Evolutionary conservation across 2,888 invertebrate genomes (phyloP).

Genomic region (Drosophila buzzatii): DNA sequence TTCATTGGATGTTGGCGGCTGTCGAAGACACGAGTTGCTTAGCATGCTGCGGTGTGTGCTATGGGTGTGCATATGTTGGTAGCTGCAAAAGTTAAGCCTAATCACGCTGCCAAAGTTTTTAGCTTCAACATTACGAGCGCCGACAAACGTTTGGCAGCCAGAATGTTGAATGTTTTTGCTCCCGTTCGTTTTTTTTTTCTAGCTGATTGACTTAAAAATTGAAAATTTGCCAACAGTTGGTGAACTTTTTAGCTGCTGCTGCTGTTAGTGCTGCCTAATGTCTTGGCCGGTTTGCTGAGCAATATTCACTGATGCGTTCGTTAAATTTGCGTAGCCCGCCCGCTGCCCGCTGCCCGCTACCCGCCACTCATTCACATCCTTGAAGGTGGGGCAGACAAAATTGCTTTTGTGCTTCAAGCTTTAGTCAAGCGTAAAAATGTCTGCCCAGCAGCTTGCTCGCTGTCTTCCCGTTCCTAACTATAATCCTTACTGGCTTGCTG

Average conservation of each 20-base stretch:
- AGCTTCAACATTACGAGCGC: constrained; percentile 35
- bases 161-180: constrained; percentile 16
- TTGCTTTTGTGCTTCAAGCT: constrained; percentile 71
- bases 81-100: constrained; percentile 47
- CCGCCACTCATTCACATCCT: constrained; percentile 14
- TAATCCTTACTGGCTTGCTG: neutral
- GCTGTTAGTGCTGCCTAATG: constrained; percentile 46
- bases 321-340: constrained; percentile 56
- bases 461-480: neutral
- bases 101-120: constrained; percentile 61
- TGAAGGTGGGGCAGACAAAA: constrained; percentile 69
- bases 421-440: constrained; percentile 75
- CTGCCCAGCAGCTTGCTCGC: constrained; percentile 47
- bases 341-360: too few species aligned
- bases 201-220: constrained; percentile 74
- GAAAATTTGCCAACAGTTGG: constrained; percentile 59
- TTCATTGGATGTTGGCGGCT: constrained; percentile 46
- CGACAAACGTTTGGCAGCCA: constrained; percentile 1
- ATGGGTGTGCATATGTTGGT: neutral
- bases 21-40: constrained; percentile 36
- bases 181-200: constrained; percentile 58
- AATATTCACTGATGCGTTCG: constrained; percentile 73
- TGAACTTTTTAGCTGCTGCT: constrained; percentile 45
- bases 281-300: constrained; percentile 56
- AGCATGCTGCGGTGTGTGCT: constrained; percentile 29